Conservation (phyloP, 1,140 invertebrate species). For the Spodoptera frugiperda region DNA sequence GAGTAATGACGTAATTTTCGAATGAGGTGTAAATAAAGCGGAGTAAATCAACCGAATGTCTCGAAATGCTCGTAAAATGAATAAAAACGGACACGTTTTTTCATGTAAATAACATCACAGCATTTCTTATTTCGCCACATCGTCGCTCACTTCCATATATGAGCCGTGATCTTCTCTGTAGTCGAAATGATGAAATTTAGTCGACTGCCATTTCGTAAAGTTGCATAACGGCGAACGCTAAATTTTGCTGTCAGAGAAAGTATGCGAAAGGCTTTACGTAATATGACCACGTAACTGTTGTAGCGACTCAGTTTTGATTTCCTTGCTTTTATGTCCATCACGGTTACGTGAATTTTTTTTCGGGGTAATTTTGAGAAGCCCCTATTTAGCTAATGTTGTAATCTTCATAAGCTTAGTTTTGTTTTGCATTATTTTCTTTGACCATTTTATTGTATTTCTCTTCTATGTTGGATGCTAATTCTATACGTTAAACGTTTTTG, state of each 20-base stretch:
- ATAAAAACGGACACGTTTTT: conserved; percentile 11
- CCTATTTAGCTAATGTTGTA: conserved; percentile 44
- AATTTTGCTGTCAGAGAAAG: conserved; percentile 86
- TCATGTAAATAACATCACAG: conserved; percentile 45
- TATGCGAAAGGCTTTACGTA: conserved; percentile 85
- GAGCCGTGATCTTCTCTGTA: conserved; percentile 73
- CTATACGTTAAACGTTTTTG: not conserved
- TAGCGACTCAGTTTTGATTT: conserved; percentile 83
- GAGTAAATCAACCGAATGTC: conserved; percentile 19
- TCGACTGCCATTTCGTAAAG: conserved; percentile 79
- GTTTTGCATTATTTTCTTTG: conserved; percentile 18
- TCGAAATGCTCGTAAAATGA: conserved; percentile 7
- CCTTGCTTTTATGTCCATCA: conserved; percentile 81
- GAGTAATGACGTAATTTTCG: conserved; percentile 21
- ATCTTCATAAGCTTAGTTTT: conserved; percentile 36
- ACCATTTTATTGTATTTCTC: not conserved
- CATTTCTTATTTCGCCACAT: conserved; percentile 59
- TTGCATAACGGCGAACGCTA: conserved; percentile 81
- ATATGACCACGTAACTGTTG: conserved; percentile 76
- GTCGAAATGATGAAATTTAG: conserved; percentile 84
- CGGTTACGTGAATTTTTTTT: conserved; percentile 74
- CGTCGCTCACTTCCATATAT: conserved; percentile 65
- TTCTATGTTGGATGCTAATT: not conserved
- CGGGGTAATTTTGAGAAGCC: conserved; percentile 63
- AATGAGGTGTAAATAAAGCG: not conserved